Percentiles rank a stretch among this genome's conserved stretches.
phyloP scores from a whole-genome alignment of 2,888 invertebrate species.

The Bimastos eiseni region DNA sequence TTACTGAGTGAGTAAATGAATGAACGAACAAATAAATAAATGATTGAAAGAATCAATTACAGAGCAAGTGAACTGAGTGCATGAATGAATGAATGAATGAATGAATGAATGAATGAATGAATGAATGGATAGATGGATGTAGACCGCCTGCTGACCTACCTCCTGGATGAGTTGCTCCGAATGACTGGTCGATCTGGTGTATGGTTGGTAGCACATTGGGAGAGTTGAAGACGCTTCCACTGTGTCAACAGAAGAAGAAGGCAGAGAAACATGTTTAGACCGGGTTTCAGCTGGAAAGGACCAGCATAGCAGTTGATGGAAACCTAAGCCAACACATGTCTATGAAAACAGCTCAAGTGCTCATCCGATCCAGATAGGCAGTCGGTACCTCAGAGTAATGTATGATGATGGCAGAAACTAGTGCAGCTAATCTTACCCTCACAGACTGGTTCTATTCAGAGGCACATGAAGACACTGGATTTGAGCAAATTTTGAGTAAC shows the following conservation, averaged over 20 bases:
- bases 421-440: not conserved
- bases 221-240: constrained; percentile 67
- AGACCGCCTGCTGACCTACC: constrained; percentile 50
- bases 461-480: too few relatives aligned
- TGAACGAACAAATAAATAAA: too few relatives aligned
- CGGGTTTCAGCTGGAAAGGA: not conserved
- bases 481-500: too few relatives aligned
- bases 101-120: too few relatives aligned
- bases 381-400: not conserved
- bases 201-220: constrained; percentile 93
- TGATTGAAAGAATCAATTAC: too few relatives aligned
- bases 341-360: not conserved
- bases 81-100: too few relatives aligned
- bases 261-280: not conserved
- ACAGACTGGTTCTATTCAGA: not conserved
- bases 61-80: too few relatives aligned
- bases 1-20: too few relatives aligned
- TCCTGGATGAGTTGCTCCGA: constrained; percentile 97
- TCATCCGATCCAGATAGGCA: not conserved
- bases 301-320: not conserved
- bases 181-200: constrained; percentile 96
- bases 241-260: constrained; percentile 42
- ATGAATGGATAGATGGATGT: not conserved
- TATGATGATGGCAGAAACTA: not conserved
- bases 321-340: not conserved